These are phyloP conservation scores for Fundulus diaphanus DNA, from an alignment of 2,797 vertebrate species.

Conservation along the genomic window DNA sequence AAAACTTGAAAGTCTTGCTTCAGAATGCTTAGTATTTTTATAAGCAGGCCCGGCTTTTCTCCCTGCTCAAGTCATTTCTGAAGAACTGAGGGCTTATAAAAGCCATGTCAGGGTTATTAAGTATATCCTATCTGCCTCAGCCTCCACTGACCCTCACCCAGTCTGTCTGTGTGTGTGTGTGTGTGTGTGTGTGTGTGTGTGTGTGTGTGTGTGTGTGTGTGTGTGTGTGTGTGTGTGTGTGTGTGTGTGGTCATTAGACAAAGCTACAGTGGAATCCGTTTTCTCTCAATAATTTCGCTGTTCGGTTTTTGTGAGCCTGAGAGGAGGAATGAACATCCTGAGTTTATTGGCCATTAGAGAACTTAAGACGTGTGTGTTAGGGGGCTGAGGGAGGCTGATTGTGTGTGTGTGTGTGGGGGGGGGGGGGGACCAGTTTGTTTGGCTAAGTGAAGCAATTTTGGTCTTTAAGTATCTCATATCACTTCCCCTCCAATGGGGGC, in stretches of 20 bases:
- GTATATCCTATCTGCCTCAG: constrained; percentile 73
- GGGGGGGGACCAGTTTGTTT: constrained; percentile 73
- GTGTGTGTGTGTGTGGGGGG: constrained; percentile 21
- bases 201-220: constrained; percentile 23
- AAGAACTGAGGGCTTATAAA: constrained; percentile 75
- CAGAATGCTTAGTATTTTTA: constrained; percentile 75
- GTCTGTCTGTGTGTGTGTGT: constrained; percentile 25
- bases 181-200: constrained; percentile 33
- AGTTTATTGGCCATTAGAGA: constrained; percentile 83
- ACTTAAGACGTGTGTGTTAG: constrained; percentile 28
- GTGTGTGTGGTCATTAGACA: constrained; percentile 69
- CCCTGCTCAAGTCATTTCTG: constrained; percentile 59
- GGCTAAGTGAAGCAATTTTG: constrained; percentile 80
- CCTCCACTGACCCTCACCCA: constrained; percentile 63
- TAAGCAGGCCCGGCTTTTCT: constrained; percentile 70
- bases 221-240: constrained; percentile 36
- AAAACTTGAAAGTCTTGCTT: constrained; percentile 71
- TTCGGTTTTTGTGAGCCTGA: constrained; percentile 75
- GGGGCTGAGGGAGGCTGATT: constrained; percentile 7
- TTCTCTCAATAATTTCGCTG: constrained; percentile 75
- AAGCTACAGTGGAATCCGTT: constrained; percentile 73
- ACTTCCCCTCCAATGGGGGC: constrained; percentile 76
- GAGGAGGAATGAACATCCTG: constrained; percentile 77
- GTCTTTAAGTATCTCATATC: constrained; percentile 80
- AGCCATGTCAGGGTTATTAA: constrained; percentile 73